phyloP scores from a whole-genome alignment of 2,113 vertebrate species.

The Bettongia penicillata region DNA sequence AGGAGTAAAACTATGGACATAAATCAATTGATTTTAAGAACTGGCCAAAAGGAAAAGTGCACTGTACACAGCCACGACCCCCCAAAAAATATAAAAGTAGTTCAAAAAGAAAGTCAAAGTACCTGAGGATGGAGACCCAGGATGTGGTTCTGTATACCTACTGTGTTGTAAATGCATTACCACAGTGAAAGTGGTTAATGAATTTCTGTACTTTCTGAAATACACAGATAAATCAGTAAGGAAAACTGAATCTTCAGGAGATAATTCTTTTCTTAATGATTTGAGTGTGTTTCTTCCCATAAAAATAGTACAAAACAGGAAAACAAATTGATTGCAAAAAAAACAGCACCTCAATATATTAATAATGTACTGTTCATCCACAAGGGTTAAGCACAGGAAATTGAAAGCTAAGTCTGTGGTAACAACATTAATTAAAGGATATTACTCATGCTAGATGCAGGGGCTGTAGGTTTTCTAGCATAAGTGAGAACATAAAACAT shows the following conservation, averaged over 20 bases:
- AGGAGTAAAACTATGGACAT: not conserved
- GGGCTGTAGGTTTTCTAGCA: constrained; percentile 63
- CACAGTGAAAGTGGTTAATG: not conserved
- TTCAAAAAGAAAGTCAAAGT: not conserved
- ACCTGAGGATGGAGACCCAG: not conserved
- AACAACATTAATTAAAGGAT: constrained; percentile 71
- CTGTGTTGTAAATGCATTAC: not conserved
- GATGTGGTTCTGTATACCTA: not conserved
- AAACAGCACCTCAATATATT: not conserved
- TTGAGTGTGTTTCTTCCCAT: constrained; percentile 50
- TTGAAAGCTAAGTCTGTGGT: constrained; percentile 65
- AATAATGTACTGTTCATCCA: constrained; percentile 71
- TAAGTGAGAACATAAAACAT: constrained; percentile 55
- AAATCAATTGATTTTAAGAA: not conserved
- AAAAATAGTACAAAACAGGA: constrained; percentile 47
- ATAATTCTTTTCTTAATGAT: constrained; percentile 64
- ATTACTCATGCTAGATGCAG: constrained; percentile 60
- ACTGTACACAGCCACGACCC: not conserved
- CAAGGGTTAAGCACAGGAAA: constrained; percentile 60
- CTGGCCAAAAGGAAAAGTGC: not conserved
- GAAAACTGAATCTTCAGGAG: constrained; percentile 62
- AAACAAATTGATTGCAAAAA: constrained; percentile 66
- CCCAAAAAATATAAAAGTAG: not conserved
- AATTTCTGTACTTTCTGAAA: constrained; percentile 47
- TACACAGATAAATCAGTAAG: constrained; percentile 52